Base-by-base conservation (phyloP, 2,113 vertebrate genomes). In the Pipa parva region DNA sequence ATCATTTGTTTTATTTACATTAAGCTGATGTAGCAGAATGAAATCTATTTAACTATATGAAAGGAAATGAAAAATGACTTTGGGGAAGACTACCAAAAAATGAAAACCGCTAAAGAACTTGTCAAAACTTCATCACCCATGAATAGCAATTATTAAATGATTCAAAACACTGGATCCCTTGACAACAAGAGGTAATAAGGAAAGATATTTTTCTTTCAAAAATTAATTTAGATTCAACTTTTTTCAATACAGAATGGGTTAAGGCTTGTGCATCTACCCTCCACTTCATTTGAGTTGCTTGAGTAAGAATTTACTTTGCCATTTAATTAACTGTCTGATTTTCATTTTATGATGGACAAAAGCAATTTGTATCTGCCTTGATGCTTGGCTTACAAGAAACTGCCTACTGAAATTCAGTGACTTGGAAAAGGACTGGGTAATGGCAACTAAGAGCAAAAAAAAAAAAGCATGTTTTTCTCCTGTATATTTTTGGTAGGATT, bases 311-410 rank as follows among this genome's bases (percentile, higher is more conserved):
- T 68, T 68, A 51, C 56, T 67, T 68, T 68, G 55, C 64, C 56
- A 68, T 68, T 48, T 68, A 68, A 68, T 68, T 68, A 59, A 68
- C 64, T 68, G 64, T 57, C 64, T 59, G 45, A 50, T 49, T 27
- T 51, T 59, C 56, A 59, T 68, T 68, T 68, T 68, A 68, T 59
- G 64, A 68, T 68, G 64, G 64, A 68, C 64, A 68, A 68, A 68
- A 68, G 45, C 55, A 59, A 68, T 68, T 68, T 59, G 64, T 51
- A 68, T 59, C 64, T 59, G 56, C 64, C 45, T 68, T 50, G 51
- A 65, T 65, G 64, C 51, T 59, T 27, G 55, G 51, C 55, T 68
- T 68, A 59, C 58, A 55, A 67, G 42, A 67, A 67, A 36, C 42
- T 50, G 21, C 37, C 55, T 59, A 51, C 37, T 59, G 28, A 59